Evolutionary conservation across 2,113 vertebrate genomes (phyloP).

Genomic region (Rhinolophus sinicus): DNA sequence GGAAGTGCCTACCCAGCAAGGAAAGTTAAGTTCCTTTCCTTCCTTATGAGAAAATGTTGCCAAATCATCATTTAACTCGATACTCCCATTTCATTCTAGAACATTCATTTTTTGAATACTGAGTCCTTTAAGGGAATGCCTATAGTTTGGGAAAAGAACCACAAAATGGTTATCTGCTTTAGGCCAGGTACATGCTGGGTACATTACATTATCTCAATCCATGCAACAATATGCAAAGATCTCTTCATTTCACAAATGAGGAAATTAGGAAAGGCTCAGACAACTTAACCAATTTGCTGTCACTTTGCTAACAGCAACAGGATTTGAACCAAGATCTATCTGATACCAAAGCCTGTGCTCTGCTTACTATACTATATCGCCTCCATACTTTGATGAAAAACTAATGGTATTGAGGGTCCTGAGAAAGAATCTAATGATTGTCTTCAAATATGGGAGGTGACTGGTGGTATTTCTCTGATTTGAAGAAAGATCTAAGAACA

Average conservation of each 20-base stretch:
- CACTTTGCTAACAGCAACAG: not conserved
- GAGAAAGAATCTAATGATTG: not conserved
- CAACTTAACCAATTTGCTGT: not conserved
- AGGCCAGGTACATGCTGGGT: not conserved
- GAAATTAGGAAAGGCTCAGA: not conserved
- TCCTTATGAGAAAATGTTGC: not conserved
- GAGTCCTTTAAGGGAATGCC: not conserved
- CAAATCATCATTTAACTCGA: not conserved
- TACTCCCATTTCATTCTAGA: slow-evolving; percentile 37
- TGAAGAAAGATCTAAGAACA: slow-evolving; percentile 8
- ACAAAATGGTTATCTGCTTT: not conserved
- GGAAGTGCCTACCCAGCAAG: not conserved
- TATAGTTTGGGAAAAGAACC: slow-evolving; percentile 21
- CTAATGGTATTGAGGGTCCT: not conserved
- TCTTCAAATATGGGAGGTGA: not conserved
- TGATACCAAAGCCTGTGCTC: not conserved
- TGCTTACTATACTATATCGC: not conserved
- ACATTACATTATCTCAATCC: not conserved
- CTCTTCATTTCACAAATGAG: slow-evolving; percentile 30
- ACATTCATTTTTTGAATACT: slow-evolving; percentile 33
- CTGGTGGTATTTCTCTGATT: not conserved
- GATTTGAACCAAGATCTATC: slow-evolving; percentile 11
- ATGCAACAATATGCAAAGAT: not conserved
- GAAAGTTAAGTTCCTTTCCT: not conserved
- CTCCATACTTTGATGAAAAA: slow-evolving; percentile 9